A percentile compares a stretch with the other conserved stretches of the same genome.
Conservation (phyloP, 2,797 vertebrate species). For the Fistularia commersonii region DNA sequence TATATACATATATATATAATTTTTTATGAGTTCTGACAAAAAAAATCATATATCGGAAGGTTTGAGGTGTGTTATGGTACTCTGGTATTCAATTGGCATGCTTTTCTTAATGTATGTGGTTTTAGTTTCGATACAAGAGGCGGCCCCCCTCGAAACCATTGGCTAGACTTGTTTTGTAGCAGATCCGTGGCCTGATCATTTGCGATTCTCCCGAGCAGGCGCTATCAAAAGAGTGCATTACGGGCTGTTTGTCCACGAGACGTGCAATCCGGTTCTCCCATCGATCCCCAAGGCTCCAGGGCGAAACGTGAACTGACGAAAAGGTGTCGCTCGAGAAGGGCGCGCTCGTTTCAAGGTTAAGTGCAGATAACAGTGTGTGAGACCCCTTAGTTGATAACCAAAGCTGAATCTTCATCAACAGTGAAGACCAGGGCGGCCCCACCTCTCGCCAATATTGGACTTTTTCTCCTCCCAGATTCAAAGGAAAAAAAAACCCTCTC, state of each 20-base stretch:
- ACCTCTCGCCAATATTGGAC: constrained; percentile 46
- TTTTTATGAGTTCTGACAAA: constrained; percentile 69
- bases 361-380: constrained; percentile 72
- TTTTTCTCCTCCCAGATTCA: constrained; percentile 76
- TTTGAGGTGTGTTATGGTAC: constrained; percentile 71
- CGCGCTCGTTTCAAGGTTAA: constrained; percentile 86
- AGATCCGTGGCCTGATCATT: constrained; percentile 44
- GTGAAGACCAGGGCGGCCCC: constrained; percentile 52
- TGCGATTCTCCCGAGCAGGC: constrained; percentile 38
- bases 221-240: constrained; percentile 43
- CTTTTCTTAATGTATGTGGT: constrained; percentile 58
- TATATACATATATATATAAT: too few species aligned
- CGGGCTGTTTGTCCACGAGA: constrained; percentile 56
- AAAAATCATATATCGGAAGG: constrained; percentile 61
- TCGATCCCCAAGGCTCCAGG: constrained; percentile 51
- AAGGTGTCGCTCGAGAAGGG: constrained; percentile 81
- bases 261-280: constrained; percentile 38
- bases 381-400: constrained; percentile 87
- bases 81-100: constrained; percentile 73
- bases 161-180: constrained; percentile 51
- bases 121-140: constrained; percentile 52
- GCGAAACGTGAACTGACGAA: constrained; percentile 58
- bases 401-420: constrained; percentile 84
- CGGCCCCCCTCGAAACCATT: constrained; percentile 38
- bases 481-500: constrained; percentile 80